Conservation (phyloP, 2,113 vertebrate species). For the Craseonycteris thonglongyai region DNA sequence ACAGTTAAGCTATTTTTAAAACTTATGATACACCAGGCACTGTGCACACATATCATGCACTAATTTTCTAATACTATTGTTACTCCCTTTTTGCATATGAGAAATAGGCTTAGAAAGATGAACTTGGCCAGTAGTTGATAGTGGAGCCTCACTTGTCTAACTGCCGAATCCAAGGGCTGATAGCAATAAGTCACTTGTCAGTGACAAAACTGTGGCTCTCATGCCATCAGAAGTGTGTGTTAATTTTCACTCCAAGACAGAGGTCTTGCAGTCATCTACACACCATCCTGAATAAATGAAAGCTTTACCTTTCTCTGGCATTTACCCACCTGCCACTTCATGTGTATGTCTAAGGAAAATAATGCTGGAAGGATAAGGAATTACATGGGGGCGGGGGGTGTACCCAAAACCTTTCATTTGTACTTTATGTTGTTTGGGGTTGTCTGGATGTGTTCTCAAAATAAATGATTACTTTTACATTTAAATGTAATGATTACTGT, state of each 20-base stretch:
- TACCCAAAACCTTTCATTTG: background rate
- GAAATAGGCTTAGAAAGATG: background rate
- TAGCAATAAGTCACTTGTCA: background rate
- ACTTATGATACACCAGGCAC: background rate
- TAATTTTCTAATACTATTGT: background rate
- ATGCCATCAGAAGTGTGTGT: background rate
- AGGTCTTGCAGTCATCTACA: background rate
- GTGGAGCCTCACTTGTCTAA: background rate
- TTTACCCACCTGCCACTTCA: background rate
- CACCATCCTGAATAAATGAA: background rate
- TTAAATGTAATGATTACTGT: too few species aligned
- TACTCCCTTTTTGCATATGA: background rate
- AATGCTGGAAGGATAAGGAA: background rate
- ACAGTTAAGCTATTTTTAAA: background rate
- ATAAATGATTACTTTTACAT: background rate
- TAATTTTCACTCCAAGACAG: background rate
- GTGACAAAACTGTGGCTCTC: background rate
- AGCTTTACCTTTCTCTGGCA: background rate
- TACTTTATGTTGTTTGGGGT: background rate
- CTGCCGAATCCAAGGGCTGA: background rate
- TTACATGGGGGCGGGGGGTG: background rate
- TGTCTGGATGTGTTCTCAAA: conserved; percentile 7
- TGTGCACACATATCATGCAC: background rate
- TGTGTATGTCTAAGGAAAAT: background rate
- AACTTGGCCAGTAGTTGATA: background rate